These are phyloP conservation scores for Myiozetetes cayanensis DNA, from an alignment of 2,113 vertebrate genomes.

Conservation along the genomic window DNA sequence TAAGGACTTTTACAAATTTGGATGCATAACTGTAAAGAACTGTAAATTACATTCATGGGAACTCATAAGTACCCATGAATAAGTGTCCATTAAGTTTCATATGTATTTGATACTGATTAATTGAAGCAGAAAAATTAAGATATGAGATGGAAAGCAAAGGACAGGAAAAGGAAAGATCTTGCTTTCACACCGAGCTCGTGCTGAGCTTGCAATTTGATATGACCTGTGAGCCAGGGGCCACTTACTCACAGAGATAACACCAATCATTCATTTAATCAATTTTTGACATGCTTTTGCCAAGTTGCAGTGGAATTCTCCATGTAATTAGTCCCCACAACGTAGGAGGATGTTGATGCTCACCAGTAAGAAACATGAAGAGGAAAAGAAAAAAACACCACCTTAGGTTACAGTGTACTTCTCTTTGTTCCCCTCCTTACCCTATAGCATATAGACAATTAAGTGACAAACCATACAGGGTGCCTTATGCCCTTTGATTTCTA, in stretches of 20 bases:
- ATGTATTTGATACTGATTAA: neutral
- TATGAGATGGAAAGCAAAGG: neutral
- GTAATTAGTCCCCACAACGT: neutral
- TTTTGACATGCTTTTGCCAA: neutral
- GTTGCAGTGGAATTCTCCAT: neutral
- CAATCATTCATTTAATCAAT: neutral
- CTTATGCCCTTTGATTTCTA: neutral
- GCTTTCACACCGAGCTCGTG: neutral
- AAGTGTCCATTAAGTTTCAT: neutral
- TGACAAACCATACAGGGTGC: neutral
- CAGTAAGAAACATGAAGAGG: neutral
- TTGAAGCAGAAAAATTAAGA: neutral
- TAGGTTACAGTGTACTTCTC: neutral
- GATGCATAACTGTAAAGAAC: neutral
- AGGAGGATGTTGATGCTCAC: neutral
- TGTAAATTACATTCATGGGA: neutral
- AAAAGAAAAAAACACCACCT: fast-evolving
- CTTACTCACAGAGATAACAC: neutral
- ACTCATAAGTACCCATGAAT: neutral
- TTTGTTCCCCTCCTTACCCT: neutral
- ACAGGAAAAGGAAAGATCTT: neutral
- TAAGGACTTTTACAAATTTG: neutral
- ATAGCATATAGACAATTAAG: fast-evolving
- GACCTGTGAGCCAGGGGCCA: neutral
- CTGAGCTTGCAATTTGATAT: neutral